Conservation (phyloP, 2,113 vertebrate species). For the Microtus pennsylvanicus region DNA sequence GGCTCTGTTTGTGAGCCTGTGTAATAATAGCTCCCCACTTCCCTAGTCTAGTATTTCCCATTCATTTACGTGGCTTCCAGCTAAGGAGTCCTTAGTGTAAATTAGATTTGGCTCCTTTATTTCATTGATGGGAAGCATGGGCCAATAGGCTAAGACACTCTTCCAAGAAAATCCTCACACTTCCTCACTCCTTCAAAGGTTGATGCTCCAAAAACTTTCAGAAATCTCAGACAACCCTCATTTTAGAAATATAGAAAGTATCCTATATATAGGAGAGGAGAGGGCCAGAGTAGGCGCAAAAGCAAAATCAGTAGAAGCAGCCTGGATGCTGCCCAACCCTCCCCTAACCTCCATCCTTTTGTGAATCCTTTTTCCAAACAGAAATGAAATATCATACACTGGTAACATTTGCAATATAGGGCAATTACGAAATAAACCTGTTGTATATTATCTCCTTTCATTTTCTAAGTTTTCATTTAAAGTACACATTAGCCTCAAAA, state of each 20-base stretch:
- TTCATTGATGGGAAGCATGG: neutral
- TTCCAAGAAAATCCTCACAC: neutral
- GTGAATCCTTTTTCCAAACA: neutral
- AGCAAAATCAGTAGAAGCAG: neutral
- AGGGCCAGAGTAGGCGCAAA: neutral
- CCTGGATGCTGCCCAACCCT: neutral
- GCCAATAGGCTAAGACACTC: neutral
- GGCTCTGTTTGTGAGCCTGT: neutral
- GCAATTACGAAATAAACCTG: neutral
- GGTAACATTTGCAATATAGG: neutral
- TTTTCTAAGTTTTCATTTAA: neutral
- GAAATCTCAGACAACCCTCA: neutral
- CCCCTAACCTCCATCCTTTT: neutral
- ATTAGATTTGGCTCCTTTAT: neutral
- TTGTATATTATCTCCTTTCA: neutral
- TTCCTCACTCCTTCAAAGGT: neutral
- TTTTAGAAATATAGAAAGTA: slow-evolving; percentile 19
- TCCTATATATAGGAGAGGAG: neutral
- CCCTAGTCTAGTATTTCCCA: neutral
- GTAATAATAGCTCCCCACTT: neutral
- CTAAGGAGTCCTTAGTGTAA: neutral
- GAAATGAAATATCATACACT: neutral
- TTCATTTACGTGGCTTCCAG: neutral
- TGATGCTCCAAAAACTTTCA: neutral
- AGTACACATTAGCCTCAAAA: neutral